These are phyloP conservation scores for Octopus sinensis DNA, from an alignment of 1,140 invertebrate species.

Conservation along the genomic window DNA sequence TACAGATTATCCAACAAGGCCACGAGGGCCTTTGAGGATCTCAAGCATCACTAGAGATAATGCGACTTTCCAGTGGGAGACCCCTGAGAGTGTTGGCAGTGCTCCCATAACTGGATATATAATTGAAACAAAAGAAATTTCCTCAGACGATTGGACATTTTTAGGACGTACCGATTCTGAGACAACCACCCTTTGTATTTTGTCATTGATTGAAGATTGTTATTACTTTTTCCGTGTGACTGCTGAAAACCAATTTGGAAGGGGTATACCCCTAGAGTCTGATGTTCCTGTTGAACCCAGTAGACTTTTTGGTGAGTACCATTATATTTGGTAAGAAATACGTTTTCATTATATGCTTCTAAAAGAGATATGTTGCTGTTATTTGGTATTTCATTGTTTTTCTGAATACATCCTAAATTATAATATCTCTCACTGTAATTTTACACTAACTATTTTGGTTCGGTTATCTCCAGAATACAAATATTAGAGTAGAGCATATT, in stretches of 20 bases:
- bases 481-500: too few relatives aligned
- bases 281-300: slow-evolving; percentile 88
- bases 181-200: slow-evolving; percentile 74
- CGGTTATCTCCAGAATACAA: too few relatives aligned
- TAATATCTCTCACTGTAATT: too few relatives aligned
- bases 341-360: neutral
- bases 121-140: slow-evolving; percentile 60
- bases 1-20: slow-evolving; percentile 80
- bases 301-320: slow-evolving; percentile 76
- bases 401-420: too few relatives aligned
- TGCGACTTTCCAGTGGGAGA: slow-evolving; percentile 51
- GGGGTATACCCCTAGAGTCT: slow-evolving; percentile 86
- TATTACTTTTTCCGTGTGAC: slow-evolving; percentile 95
- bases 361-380: too few relatives aligned
- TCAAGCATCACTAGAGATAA: slow-evolving; percentile 58
- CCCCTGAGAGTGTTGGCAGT: slow-evolving; percentile 52
- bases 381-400: too few relatives aligned
- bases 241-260: slow-evolving; percentile 98
- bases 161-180: slow-evolving; percentile 60
- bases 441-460: too few relatives aligned
- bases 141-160: slow-evolving; percentile 82
- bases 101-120: slow-evolving; percentile 52
- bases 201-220: slow-evolving; percentile 85
- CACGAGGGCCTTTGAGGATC: slow-evolving; percentile 80
- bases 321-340: neutral